Evolutionary conservation across 2,888 invertebrate species (phyloP).

Genomic region (Dromius quadrimaculatus): DNA sequence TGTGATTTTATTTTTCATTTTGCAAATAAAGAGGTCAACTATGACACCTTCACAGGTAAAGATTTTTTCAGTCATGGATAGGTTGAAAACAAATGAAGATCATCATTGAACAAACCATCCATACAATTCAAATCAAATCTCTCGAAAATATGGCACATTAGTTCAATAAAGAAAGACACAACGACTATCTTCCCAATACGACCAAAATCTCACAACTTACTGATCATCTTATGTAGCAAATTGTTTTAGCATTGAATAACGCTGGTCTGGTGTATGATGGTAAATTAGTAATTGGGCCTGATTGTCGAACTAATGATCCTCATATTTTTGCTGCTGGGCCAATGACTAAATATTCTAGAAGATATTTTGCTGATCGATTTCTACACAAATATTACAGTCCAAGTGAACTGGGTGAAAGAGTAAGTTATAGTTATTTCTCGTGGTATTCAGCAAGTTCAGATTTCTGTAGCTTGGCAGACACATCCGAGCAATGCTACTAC

Average conservation of each 20-base stretch:
- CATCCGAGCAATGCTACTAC: constrained; percentile 31
- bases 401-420: constrained; percentile 74
- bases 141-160: too few relatives aligned
- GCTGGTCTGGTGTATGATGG: constrained; percentile 73
- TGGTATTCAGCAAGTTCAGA: not conserved
- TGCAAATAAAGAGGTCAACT: constrained; percentile 66
- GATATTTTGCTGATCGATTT: constrained; percentile 69
- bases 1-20: constrained; percentile 73
- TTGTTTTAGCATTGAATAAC: constrained; percentile 68
- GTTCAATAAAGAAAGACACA: too few relatives aligned
- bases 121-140: too few relatives aligned
- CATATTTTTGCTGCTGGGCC: constrained; percentile 76
- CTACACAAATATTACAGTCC: constrained; percentile 72
- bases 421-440: constrained; percentile 59
- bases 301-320: constrained; percentile 75
- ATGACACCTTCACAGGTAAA: constrained; percentile 35
- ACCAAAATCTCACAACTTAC: too few relatives aligned
- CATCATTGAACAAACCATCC: too few relatives aligned
- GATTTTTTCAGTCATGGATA: constrained; percentile 7
- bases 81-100: too few relatives aligned
- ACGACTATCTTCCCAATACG: too few relatives aligned
- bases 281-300: constrained; percentile 72
- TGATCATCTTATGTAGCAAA: too few relatives aligned
- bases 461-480: constrained; percentile 48
- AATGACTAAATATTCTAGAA: constrained; percentile 73